Conservation (phyloP, 2,113 vertebrate species). For the Empidonax alnorum region DNA sequence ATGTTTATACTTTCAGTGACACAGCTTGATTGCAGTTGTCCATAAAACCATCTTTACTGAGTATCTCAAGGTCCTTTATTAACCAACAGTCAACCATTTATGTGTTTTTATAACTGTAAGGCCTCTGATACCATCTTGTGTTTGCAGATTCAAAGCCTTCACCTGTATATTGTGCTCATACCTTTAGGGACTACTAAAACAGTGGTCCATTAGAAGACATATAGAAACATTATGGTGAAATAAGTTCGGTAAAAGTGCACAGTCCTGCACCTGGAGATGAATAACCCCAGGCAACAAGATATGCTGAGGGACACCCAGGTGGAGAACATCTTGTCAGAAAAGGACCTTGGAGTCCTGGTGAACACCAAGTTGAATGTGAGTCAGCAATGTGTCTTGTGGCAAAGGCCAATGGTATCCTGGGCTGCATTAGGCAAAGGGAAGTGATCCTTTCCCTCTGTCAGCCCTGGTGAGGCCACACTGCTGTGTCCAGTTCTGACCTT, state of each 20-base stretch:
- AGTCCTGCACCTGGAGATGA: not conserved
- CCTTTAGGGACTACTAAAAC: not conserved
- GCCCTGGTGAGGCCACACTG: not conserved
- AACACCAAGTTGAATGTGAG: not conserved
- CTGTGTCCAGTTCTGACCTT: not conserved
- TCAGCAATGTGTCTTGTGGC: not conserved
- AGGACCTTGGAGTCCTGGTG: not conserved
- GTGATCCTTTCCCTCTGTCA: not conserved
- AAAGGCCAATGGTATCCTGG: not conserved
- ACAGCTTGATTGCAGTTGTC: not conserved
- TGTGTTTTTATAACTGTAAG: not conserved
- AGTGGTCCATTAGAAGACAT: not conserved
- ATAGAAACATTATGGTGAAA: not conserved
- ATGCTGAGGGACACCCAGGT: not conserved
- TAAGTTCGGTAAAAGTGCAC: not conserved
- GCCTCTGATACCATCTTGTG: not conserved
- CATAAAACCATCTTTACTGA: not conserved
- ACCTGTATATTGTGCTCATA: not conserved
- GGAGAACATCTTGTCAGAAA: not conserved
- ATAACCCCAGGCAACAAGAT: not conserved
- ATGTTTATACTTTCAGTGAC: not conserved
- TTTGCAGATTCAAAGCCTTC: not conserved
- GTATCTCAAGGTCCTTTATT: not conserved
- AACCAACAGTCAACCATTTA: not conserved
- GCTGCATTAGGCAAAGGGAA: not conserved